Base-by-base conservation (phyloP, 30 jellyfish, hydroid and myxozoan species). In the Cassiopea xamachana region DNA sequence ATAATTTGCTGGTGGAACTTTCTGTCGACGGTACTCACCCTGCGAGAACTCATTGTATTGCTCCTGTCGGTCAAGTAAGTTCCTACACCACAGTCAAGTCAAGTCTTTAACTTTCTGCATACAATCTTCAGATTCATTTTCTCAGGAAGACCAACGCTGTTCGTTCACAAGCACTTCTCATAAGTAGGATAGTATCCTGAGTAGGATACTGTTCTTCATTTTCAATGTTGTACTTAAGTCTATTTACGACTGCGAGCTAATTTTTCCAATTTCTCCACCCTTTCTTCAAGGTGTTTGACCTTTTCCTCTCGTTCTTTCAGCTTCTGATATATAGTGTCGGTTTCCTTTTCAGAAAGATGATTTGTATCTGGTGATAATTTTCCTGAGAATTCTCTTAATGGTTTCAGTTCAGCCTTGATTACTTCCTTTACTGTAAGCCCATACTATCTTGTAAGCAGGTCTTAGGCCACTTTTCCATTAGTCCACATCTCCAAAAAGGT, bases 381-480 rank as follows among this genome's bases (percentile, higher is more conserved):
- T n/a, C n/a, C n/a, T n/a, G n/a, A n/a, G n/a, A n/a, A n/a, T n/a
- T n/a, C n/a, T n/a, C 85, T 44, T 15, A 76, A 17, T 19, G 85
- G 85, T 48, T 76, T 76, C 85, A 76, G 48, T 43, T 67, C n/a
- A n/a, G 43, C 48, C 68, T 76, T 70, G 69, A 76, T 76, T 17
- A 76, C 48, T 76, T 2, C 85, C 48, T 76, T 48, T 44, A 70
- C 48, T 76, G 85, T 48, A 43, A 67, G 68, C 43, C 85, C 85
- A 76, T 76, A 70, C 85, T 76, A 43, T 76, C n/a, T 17, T 76
- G 85, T 15, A 48, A 76, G 45, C 85, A 43, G 18, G 85, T 76
- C 27, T 76, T 2, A 76, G 85, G 85, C 85, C 85, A 70, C 48
- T 76, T n/a, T n/a, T n/a, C n/a, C n/a, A n/a, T n/a, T n/a, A n/a